phyloP scores from a whole-genome alignment of 2,888 invertebrate species.

The Himalopsyche kuldschensis region DNA sequence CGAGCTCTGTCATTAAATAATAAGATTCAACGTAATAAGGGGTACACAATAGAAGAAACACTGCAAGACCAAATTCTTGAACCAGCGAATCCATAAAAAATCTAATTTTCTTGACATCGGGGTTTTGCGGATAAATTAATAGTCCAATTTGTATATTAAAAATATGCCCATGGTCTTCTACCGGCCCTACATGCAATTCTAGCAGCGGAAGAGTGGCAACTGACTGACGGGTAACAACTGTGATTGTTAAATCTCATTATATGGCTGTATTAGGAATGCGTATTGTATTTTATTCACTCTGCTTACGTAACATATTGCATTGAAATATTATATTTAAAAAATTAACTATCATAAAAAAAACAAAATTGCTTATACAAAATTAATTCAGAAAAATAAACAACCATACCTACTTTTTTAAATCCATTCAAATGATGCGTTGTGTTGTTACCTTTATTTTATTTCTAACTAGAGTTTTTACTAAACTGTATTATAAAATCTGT shows the following conservation, averaged over 20 bases:
- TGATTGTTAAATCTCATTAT: neutral
- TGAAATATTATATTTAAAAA: neutral
- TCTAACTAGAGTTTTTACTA: neutral
- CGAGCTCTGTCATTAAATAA: too few species aligned
- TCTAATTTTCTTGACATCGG: too few species aligned
- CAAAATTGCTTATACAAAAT: too few species aligned
- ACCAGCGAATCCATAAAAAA: too few species aligned
- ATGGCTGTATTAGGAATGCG: neutral
- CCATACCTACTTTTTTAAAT: neutral
- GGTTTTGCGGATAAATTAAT: too few species aligned
- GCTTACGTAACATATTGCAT: neutral
- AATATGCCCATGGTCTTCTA: neutral
- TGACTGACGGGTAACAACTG: neutral
- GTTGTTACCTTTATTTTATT: neutral
- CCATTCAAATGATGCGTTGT: neutral
- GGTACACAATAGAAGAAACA: too few species aligned
- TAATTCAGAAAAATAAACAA: neutral
- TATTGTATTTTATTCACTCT: neutral
- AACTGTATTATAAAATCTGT: neutral
- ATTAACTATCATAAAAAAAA: too few species aligned
- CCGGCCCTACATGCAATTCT: neutral
- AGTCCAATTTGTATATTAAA: neutral
- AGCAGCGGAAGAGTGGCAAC: neutral
- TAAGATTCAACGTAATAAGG: too few species aligned
- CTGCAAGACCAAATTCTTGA: too few species aligned